Percentiles rank a stretch among this genome's conserved stretches.
Evolutionary conservation across 2,888 invertebrate genomes (phyloP).

Genomic region (Parnassius orleans): DNA sequence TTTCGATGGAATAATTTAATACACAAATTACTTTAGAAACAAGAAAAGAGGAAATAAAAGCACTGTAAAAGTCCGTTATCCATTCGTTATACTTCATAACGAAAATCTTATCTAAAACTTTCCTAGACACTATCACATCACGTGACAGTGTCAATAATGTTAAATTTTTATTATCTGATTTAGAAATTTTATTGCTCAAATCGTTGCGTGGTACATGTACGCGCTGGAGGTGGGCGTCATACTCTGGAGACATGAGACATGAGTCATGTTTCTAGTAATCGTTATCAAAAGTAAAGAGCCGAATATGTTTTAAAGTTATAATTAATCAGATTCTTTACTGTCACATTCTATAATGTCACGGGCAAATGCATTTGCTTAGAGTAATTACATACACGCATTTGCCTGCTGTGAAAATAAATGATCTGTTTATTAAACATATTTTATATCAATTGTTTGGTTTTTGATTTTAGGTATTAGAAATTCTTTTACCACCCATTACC

Average conservation of each 20-base stretch:
- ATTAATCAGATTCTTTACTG: conserved; percentile 35
- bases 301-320: conserved; percentile 38
- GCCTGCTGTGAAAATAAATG: too few species aligned
- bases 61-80: conserved; percentile 2
- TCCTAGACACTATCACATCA: conserved; percentile 37
- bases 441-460: too few species aligned
- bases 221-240: conserved; percentile 51
- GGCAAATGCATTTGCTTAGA: too few species aligned
- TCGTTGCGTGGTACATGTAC: conserved; percentile 37
- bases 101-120: conserved; percentile 33
- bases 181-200: conserved; percentile 59
- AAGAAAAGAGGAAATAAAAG: background rate
- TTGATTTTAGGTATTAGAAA: too few species aligned
- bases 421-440: too few species aligned
- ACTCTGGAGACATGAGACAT: conserved; percentile 33
- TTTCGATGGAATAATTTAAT: conserved; percentile 14
- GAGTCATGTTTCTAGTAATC: conserved; percentile 37
- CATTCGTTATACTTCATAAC: conserved; percentile 28
- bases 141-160: conserved; percentile 59
- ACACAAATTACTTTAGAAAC: conserved; percentile 19
- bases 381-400: too few species aligned
- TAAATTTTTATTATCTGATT: conserved; percentile 59
- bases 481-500: too few species aligned
- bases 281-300: conserved; percentile 36
- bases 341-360: too few species aligned